Percentiles rank a stretch among this genome's conserved stretches.
Conservation (phyloP, 2,797 vertebrate genomes). For the Heliangelus exortis region DNA sequence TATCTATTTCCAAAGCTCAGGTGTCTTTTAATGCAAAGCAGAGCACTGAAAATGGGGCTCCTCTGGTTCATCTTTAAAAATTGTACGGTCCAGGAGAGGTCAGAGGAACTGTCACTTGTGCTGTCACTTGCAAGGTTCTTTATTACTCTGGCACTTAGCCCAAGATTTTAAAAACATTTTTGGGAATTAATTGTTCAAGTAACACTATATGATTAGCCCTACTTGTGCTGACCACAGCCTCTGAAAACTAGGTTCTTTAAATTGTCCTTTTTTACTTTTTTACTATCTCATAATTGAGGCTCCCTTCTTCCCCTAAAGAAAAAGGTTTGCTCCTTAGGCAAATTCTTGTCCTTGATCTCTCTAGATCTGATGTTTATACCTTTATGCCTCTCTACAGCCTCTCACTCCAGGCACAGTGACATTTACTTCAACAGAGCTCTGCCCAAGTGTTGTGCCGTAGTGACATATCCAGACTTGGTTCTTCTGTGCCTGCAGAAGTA, state of each 20-base stretch:
- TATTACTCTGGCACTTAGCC: background rate
- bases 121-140: background rate
- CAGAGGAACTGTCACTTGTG: background rate
- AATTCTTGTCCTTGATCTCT: constrained; percentile 56
- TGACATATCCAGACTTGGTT: constrained; percentile 63
- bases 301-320: constrained; percentile 33
- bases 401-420: constrained; percentile 58
- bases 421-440: constrained; percentile 64
- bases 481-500: constrained; percentile 52
- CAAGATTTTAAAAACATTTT: constrained; percentile 16
- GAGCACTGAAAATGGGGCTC: background rate
- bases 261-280: background rate
- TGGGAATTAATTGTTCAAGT: background rate
- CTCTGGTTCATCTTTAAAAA: background rate
- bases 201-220: background rate
- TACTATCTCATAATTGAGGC: background rate
- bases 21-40: background rate
- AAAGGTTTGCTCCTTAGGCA: constrained; percentile 45
- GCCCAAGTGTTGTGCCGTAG: constrained; percentile 30
- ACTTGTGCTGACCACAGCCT: background rate
- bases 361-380: constrained; percentile 55
- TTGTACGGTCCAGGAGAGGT: background rate
- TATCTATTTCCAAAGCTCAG: background rate
- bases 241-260: background rate
- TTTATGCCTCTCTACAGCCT: constrained; percentile 55